Evolutionary conservation across 2,888 invertebrate genomes (phyloP), one percentile per base, ranked within the genome.

Genomic region (Sinhomidia bicolor): DNA sequence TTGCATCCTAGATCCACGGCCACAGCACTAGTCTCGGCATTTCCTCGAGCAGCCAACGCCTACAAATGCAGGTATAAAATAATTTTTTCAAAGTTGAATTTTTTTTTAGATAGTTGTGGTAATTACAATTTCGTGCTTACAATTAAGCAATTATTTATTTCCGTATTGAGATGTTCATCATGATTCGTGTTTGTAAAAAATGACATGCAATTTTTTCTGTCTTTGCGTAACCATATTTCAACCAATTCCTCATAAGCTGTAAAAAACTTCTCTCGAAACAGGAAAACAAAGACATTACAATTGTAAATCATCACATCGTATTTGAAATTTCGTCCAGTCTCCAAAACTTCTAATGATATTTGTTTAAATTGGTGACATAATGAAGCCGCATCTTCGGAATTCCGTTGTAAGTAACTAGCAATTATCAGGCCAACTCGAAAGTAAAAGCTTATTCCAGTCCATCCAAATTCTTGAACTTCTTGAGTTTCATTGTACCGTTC

Each of bases 21-120:
- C 76, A 84, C 41, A 12, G 14, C 20, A 36, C 84, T 84, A 7
- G 26, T 76, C 76, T 84, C 60, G 7, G 14, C 7, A 41, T 60
- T 79, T 10, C 88, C 88, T 36, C 51, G 17, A 7, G 83, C 82
- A 10, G 83, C 81, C 14, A 88, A 32, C 1, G 36, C 17, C 88
- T 83, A 51, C 12, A 29, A 84, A 74, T n/a, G n/a, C n/a, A n/a
- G n/a, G n/a, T n/a, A n/a, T n/a, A n/a, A n/a, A n/a, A n/a, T n/a
- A n/a, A n/a, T n/a, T n/a, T n/a, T n/a, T n/a, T n/a, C n/a, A n/a
- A n/a, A n/a, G n/a, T n/a, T n/a, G n/a, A n/a, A n/a, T n/a, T n/a
- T n/a, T n/a, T n/a, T n/a, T n/a, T n/a, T n/a, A n/a, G n/a, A n/a
- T n/a, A n/a, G n/a, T n/a, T n/a, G n/a, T n/a, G n/a, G n/a, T n/a